Evolutionary conservation across 2,113 vertebrate genomes (phyloP).

Genomic region (Donacobius atricapilla): DNA sequence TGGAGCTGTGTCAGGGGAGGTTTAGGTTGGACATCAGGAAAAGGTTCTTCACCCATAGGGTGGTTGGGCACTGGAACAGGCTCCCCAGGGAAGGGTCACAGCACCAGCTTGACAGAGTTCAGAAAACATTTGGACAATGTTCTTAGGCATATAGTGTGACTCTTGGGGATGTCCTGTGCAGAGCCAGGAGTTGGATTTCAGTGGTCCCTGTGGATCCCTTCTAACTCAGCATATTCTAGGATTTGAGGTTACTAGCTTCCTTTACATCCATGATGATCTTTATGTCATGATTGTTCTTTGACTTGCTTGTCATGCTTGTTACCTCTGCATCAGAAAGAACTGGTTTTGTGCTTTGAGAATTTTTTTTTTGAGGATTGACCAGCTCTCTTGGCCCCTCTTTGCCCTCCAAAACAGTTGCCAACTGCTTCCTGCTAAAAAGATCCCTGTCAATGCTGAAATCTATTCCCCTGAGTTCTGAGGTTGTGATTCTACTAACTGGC

Average conservation of each 20-base stretch:
- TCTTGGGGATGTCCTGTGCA: not conserved
- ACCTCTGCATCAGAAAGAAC: not conserved
- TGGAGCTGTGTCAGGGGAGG: not conserved
- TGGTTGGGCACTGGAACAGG: rapidly evolving
- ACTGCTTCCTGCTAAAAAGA: not conserved
- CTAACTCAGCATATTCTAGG: not conserved
- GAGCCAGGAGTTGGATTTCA: not conserved
- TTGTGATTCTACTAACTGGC: not conserved
- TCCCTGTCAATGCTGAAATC: not conserved
- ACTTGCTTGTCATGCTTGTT: not conserved
- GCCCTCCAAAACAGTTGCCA: not conserved
- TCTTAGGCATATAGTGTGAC: not conserved
- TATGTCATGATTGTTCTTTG: not conserved
- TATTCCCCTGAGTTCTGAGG: not conserved
- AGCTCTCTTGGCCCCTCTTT: not conserved
- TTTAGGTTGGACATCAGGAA: rapidly evolving
- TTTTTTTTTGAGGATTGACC: not conserved
- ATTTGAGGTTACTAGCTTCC: not conserved
- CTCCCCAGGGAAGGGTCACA: not conserved
- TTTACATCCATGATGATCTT: not conserved
- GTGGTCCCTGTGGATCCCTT: not conserved
- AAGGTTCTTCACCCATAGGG: not conserved
- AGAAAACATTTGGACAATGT: not conserved
- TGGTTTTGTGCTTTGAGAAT: not conserved
- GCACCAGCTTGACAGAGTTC: not conserved